phyloP scores from a whole-genome alignment of 2,888 invertebrate species.

The Drosophila neutralis region DNA sequence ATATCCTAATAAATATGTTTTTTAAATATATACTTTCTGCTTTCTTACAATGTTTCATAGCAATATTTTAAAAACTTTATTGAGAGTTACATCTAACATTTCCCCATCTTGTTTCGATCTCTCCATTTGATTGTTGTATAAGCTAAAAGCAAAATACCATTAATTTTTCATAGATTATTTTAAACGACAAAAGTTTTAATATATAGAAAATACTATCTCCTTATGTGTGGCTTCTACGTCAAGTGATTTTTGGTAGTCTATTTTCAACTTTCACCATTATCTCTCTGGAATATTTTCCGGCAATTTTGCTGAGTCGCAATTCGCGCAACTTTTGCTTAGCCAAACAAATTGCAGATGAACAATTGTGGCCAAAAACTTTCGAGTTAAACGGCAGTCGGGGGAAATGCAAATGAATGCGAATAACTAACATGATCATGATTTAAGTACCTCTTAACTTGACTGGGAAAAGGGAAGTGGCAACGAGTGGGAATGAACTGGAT shows the following conservation, averaged over 20 bases:
- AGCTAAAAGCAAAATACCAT: background rate
- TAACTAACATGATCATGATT: slow-evolving; percentile 61
- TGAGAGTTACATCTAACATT: background rate
- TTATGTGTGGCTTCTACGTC: background rate
- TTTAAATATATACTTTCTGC: background rate
- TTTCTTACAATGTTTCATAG: background rate
- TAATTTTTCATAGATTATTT: background rate
- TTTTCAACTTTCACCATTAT: background rate
- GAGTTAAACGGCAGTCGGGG: slow-evolving; percentile 1
- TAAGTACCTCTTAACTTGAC: slow-evolving; percentile 33
- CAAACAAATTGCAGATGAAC: slow-evolving; percentile 53
- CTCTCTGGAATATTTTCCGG: slow-evolving; percentile 11
- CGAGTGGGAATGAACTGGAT: background rate
- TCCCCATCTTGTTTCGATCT: background rate
- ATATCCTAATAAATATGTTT: slow-evolving; percentile 1
- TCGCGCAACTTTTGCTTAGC: slow-evolving; percentile 48
- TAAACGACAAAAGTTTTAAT: background rate
- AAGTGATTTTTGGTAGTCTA: slow-evolving; percentile 1
- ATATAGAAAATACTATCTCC: background rate
- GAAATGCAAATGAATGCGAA: slow-evolving; percentile 69
- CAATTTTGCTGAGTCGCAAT: slow-evolving; percentile 54
- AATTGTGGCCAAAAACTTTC: slow-evolving; percentile 51
- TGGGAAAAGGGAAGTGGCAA: background rate
- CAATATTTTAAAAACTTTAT: background rate
- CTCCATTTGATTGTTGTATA: background rate